Base-by-base conservation (phyloP, 2,888 invertebrate species). In the Steinernema hermaphroditum region DNA sequence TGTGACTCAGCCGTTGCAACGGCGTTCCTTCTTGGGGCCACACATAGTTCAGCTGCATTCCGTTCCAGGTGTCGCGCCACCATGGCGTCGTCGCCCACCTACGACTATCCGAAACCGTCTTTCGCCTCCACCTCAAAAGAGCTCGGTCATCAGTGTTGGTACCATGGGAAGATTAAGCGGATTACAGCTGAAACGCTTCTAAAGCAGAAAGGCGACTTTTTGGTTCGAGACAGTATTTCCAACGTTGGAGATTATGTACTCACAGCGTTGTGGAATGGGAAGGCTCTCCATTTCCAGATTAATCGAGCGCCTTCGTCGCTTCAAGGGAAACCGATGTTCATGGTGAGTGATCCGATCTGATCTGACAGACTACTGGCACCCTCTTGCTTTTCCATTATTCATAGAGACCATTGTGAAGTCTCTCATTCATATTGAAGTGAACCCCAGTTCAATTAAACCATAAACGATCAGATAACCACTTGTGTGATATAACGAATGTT, bases 201-300 rank as follows among this genome's bases (percentile, higher is more conserved):
- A n/a, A 24, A 57, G 16, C 34, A 37, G 22, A 49, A 78, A 14
- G 97, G 97, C 0, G 96, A 96, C 87, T 97, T 97, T 89, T 89
- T 97, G 80, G 97, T 97, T 49, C 91, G 97, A 71, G 95, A 96
- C 90, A 95, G 95, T 32, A 92, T 93, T 79, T 93, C 92, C 78
- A 92, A 93, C 70, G 91, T 92, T 16, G 94, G 94, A 0, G 96
- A 97, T 89, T 97, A 93, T 88, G 96, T 97, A 71, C 90, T 97
- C 76, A 96, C 96, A 69, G 96, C 96, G 19, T 91, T 94, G 88
- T 92, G 95, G 86, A 91, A 92, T 81, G 91, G 91, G 73, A 91
- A 91, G 24, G 92, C 93, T 86, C 94, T 95, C 87, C 97, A 97
- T 89, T 90, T 97, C 44, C 73, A 75, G 69, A 74, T 75, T n/a